A percentile compares a stretch with the other conserved stretches of the same genome.
Conservation (phyloP, 2,888 invertebrate species). For the Sicus ferrugineus region DNA sequence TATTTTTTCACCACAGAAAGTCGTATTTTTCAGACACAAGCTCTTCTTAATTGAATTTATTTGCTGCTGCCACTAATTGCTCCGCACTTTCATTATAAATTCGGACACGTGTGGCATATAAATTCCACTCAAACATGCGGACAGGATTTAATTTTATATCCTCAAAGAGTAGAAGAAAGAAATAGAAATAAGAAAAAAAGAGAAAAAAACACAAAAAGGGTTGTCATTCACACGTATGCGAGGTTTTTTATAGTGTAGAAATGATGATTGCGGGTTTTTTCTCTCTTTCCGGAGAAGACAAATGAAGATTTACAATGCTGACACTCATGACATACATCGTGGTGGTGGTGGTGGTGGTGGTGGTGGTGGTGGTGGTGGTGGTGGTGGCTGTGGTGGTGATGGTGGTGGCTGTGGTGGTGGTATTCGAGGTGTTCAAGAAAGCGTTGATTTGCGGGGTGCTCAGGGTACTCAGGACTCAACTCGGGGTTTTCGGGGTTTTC, state of each 20-base stretch:
- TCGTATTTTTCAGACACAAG: neutral
- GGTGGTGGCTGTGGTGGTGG: neutral
- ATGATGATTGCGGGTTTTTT: neutral
- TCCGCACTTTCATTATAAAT: constrained; percentile 3
- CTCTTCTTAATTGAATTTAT: constrained; percentile 14
- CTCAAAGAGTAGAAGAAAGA: neutral
- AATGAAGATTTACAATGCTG: constrained; percentile 30
- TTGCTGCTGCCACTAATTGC: constrained; percentile 12
- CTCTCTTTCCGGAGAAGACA: neutral
- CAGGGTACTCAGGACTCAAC: too few relatives aligned
- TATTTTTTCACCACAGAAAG: too few relatives aligned
- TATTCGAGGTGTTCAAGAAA: too few relatives aligned
- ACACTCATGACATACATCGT: neutral
- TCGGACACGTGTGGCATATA: constrained; percentile 16
- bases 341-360: neutral
- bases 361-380: neutral
- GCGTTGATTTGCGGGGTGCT: too few relatives aligned
- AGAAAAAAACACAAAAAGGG: neutral
- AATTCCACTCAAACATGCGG: constrained; percentile 19
- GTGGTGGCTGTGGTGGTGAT: neutral
- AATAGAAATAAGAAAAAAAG: neutral
- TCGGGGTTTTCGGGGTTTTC: too few relatives aligned
- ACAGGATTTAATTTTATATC: neutral
- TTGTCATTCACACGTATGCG: constrained; percentile 1
- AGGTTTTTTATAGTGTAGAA: neutral